Base-by-base conservation (phyloP, 2,888 invertebrate species). In the Nymphalis c-album region DNA sequence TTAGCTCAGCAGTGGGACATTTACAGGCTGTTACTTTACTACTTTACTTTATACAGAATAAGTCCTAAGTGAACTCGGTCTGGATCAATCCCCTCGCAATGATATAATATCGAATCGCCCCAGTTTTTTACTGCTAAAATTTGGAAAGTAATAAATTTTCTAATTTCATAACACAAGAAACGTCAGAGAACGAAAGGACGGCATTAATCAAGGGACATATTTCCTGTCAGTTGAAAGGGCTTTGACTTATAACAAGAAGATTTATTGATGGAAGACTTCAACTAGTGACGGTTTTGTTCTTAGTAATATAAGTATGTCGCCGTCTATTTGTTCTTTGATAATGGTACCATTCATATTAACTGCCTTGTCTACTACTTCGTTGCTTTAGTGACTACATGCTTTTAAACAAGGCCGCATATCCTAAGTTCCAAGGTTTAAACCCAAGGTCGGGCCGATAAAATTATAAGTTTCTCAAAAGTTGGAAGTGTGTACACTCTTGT, bases 91-190 rank as follows among this genome's bases (percentile, higher is more conserved):
- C 6, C 53, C 22, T 26, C 22, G 2, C 53, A 48, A 48, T 48
- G 17, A 48, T n/a, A 7, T 48, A 48, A 48, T 18, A n/a, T 48
- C 18, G 26, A 16, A 53, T 22, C 16, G 26, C 17, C 13, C 17
- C 17, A n/a, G 7, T 55, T n/a, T 31, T 67, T 67, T 59, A 59
- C 58, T 47, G 45, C 22, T 22, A 51, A 67, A 60, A 63, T 67
- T 67, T 58, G 63, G 63, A 63, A 67, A 67, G 67, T 63, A 67
- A 67, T 63, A 63, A 67, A 67, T 67, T 67, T 60, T 51, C 60
- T 53, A 63, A 67, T 67, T 63, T 67, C 67, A 67, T 67, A 63
- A 67, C 59, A 67, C 62, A 58, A 26, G 45, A 47, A 10, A 50
- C 13, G 50, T 50, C 50, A 53, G 22, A 53, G 20, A 62, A 26